Base-by-base conservation (phyloP, 2,888 invertebrate genomes). In the Aphidoletes aphidimyza region DNA sequence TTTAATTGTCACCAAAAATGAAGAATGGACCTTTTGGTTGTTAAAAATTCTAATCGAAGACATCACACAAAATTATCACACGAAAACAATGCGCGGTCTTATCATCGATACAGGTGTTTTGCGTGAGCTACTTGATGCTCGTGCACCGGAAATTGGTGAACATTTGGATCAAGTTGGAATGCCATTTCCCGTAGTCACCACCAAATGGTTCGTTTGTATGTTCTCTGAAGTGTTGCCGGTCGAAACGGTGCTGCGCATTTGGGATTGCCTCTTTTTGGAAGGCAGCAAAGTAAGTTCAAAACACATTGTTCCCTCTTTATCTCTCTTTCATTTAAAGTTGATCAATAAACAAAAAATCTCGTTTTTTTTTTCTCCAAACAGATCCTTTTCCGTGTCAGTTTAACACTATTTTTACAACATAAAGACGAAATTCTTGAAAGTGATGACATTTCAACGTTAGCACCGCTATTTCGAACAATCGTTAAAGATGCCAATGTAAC, bases 231-330 rank as follows among this genome's bases (percentile, higher is more conserved):
- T 97, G 85, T 91, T 98, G 85, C 98, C 98, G 0, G 94, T 96
- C 85, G 98, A 98, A 93, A 98, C 98, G 9, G 97, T 97, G 69
- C 91, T 98, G 34, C 92, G 98, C 88, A 95, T 98, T 90, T 98
- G 98, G 98, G 98, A 98, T 90, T 97, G 97, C 88, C 91, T 98
- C 85, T 98, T 98, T 91, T 95, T 95, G 87, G 98, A 98, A 90
- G 98, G 98, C 78, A 95, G 95, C 85, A 98, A 98, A 87, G 89
- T 88, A 86, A 42, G 36, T 36, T 2, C 3, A 78, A n/a, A 22
- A 54, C 36, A 36, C 2, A n/a, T n/a, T n/a, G n/a, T n/a, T n/a
- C n/a, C n/a, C n/a, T n/a, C n/a, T n/a, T n/a, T n/a, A n/a, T n/a
- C n/a, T n/a, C n/a, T n/a, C n/a, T n/a, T n/a, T n/a, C n/a, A n/a